phyloP scores from a whole-genome alignment of 2,113 vertebrate genomes.

The Circaetus gallicus region DNA sequence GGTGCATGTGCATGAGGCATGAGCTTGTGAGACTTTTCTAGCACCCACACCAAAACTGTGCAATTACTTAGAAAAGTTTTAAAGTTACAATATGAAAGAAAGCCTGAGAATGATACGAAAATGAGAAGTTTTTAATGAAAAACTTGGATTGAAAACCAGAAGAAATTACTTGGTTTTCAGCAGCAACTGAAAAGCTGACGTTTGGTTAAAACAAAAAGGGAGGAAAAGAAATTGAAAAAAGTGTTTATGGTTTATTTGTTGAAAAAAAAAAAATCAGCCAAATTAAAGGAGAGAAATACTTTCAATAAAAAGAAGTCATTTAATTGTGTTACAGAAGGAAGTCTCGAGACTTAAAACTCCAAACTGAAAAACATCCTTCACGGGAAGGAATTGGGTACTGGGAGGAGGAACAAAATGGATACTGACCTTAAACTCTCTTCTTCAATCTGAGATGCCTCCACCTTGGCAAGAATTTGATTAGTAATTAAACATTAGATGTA shows the following conservation, averaged over 20 bases:
- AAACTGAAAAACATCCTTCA: not conserved
- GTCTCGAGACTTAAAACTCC: not conserved
- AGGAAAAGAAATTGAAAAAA: not conserved
- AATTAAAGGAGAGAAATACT: not conserved
- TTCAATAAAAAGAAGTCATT: not conserved
- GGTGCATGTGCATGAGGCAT: rapidly evolving
- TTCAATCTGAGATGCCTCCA: not conserved
- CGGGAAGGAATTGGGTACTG: not conserved
- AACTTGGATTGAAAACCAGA: not conserved
- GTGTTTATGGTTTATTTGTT: not conserved
- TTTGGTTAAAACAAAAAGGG: not conserved
- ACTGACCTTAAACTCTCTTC: not conserved
- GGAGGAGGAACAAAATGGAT: not conserved
- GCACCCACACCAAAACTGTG: not conserved
- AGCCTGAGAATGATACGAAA: not conserved
- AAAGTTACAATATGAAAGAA: not conserved
- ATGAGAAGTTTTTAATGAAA: not conserved
- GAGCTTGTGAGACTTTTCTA: not conserved
- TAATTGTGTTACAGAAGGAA: not conserved
- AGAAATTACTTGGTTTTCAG: not conserved
- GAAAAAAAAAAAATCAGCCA: not conserved
- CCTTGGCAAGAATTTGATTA: not conserved
- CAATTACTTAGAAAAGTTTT: not conserved
- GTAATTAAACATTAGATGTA: not conserved
- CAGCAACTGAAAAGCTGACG: not conserved